phyloP scores from a whole-genome alignment of 2,888 invertebrate species.

The Lasioglossum zephyrum region DNA sequence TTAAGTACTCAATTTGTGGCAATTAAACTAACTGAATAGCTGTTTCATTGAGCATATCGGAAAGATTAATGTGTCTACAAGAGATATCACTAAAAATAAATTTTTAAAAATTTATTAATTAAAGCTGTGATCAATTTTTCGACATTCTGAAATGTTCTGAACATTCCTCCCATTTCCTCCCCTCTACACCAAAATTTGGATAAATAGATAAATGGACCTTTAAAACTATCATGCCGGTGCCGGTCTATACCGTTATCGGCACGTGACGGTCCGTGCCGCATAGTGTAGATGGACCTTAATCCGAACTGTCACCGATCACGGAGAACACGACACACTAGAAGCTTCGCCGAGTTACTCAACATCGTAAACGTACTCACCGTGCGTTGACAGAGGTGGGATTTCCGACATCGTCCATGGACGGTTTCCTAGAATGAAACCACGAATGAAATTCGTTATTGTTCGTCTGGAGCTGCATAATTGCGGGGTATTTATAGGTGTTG shows the following conservation, averaged over 20 bases:
- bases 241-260: too few species aligned
- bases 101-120: too few species aligned
- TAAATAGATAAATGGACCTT: too few species aligned
- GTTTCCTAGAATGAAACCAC: slow-evolving; percentile 91
- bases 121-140: background rate
- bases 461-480: slow-evolving; percentile 80
- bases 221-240: too few species aligned
- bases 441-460: slow-evolving; percentile 83
- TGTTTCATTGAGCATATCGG: too few species aligned
- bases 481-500: slow-evolving; percentile 79
- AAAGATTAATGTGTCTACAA: too few species aligned
- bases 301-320: background rate
- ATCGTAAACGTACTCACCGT: slow-evolving; percentile 89
- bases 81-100: too few species aligned
- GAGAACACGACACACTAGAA: background rate
- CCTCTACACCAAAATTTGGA: too few species aligned
- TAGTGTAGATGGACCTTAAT: background rate
- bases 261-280: too few species aligned
- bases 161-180: background rate
- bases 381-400: slow-evolving; percentile 94
- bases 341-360: slow-evolving; percentile 17
- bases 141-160: too few species aligned
- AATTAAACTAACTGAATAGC: too few species aligned
- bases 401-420: slow-evolving; percentile 93
- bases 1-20: too few species aligned